Percentiles rank a stretch among this genome's conserved stretches.
Evolutionary conservation across 2,113 vertebrate species (phyloP).

Genomic region (Toxostoma redivivum): DNA sequence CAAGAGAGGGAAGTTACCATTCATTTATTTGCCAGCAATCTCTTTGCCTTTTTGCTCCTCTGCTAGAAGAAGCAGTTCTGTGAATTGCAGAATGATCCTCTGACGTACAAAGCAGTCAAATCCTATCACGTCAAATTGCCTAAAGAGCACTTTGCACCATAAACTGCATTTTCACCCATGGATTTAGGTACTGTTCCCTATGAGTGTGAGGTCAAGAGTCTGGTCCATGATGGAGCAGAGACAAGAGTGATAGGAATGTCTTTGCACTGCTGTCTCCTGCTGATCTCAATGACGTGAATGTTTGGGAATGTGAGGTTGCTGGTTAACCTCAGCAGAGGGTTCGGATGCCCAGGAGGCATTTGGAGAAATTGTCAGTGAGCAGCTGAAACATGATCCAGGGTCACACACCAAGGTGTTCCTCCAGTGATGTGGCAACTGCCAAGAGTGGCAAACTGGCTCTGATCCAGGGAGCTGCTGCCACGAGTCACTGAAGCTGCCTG

Average conservation of each 20-base stretch:
- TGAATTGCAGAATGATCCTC: neutral
- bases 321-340: neutral
- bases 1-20: neutral
- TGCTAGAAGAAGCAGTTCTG: neutral
- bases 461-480: neutral
- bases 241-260: neutral
- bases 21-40: neutral
- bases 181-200: neutral
- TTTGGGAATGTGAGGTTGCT: neutral
- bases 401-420: neutral
- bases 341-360: neutral
- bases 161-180: neutral
- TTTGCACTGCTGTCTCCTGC: neutral
- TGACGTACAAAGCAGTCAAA: neutral
- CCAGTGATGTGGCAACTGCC: fast-evolving
- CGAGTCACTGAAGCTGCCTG: neutral
- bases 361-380: neutral
- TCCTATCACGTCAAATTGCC: neutral
- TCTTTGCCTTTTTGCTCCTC: neutral
- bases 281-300: fast-evolving
- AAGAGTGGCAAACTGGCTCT: fast-evolving
- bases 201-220: neutral
- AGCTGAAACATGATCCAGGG: neutral
- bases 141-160: neutral
- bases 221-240: neutral